These are phyloP conservation scores for Gorsachius magnificus DNA, from an alignment of 2,797 vertebrate genomes.

Conservation along the genomic window DNA sequence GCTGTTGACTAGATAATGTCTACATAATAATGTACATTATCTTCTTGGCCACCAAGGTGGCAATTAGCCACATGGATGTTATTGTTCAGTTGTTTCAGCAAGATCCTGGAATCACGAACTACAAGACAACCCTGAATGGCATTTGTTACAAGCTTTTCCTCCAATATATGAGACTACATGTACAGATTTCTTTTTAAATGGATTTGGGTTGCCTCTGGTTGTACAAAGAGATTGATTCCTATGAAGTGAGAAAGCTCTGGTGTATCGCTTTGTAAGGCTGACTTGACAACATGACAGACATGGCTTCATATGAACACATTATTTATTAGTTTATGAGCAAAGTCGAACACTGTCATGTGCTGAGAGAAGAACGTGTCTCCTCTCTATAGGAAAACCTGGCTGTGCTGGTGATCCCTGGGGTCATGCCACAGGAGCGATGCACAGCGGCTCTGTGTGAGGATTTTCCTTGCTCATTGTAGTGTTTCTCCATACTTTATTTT, in stretches of 20 bases:
- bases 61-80: neutral
- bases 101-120: neutral
- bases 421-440: neutral
- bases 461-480: neutral
- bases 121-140: neutral
- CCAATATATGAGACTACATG: neutral
- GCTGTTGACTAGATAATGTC: neutral
- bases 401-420: neutral
- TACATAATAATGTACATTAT: neutral
- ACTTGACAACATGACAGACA: conserved; percentile 29
- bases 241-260: neutral
- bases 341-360: neutral
- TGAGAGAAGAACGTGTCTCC: neutral
- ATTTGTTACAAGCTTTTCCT: neutral
- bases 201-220: conserved; percentile 31
- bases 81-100: neutral
- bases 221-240: conserved; percentile 42
- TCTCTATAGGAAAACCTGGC: neutral
- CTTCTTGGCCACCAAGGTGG: neutral
- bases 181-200: conserved; percentile 24
- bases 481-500: neutral
- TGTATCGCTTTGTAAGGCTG: neutral
- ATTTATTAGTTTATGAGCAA: conserved; percentile 38
- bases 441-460: neutral
- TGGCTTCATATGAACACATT: neutral